Conservation (phyloP, 2,113 vertebrate species). For the Apeltes quadracus region DNA sequence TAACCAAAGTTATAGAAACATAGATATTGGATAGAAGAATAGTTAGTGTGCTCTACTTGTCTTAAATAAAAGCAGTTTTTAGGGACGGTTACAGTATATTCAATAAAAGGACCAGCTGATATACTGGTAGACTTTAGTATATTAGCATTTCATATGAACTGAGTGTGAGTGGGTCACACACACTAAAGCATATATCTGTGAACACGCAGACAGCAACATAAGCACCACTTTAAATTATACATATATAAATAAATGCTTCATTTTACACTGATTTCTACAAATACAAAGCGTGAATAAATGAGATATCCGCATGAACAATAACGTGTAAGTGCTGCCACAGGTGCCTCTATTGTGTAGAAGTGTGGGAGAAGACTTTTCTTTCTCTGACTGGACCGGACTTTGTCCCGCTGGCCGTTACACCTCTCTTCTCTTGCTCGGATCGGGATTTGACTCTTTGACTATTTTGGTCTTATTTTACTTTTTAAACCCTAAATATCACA, state of each 20-base stretch:
- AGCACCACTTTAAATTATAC: background rate
- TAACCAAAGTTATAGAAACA: background rate
- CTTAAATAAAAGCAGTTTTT: too few relatives aligned
- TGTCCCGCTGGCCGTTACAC: background rate
- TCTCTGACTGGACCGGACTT: background rate
- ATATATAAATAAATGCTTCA: background rate
- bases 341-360: background rate
- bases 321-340: background rate
- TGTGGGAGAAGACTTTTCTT: conserved; percentile 22
- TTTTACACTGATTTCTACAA: background rate
- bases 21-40: background rate
- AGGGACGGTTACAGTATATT: too few relatives aligned
- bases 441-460: background rate
- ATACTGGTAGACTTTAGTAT: conserved; percentile 7
- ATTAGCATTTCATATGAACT: conserved; percentile 23
- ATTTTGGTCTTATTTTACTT: background rate
- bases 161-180: background rate
- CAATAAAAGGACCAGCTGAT: too few relatives aligned
- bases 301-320: background rate
- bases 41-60: too few relatives aligned
- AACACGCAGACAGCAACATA: background rate
- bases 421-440: background rate
- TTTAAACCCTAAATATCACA: background rate
- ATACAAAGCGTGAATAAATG: background rate
- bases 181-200: background rate